Base-by-base conservation (phyloP, 2,888 invertebrate genomes). In the Leptinotarsa rubiginosa region DNA sequence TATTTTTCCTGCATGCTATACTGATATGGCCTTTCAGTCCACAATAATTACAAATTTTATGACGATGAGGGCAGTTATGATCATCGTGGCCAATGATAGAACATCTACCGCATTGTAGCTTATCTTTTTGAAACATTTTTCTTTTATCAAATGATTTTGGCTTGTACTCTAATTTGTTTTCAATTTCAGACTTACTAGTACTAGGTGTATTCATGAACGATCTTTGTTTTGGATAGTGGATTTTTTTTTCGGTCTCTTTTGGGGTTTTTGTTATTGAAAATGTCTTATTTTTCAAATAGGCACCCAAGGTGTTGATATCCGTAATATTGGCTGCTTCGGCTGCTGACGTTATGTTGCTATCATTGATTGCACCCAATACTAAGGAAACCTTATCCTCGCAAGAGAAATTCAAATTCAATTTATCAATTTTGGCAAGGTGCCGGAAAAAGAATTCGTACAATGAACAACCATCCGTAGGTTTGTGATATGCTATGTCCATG, bases 301-400 rank as follows among this genome's bases (percentile, higher is more conserved):
- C 64, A 18, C 49, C 75, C 56, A 79, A 68, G 15, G 50, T 47
- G 62, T 78, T 79, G 4, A 69, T 65, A n/a, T 77, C 66, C 13
- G 10, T 47, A 25, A 78, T 78, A 41, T 68, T 68, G 13, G 78
- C 31, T 2, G 77, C 75, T 73, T 78, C 74, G 7, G 67, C 75
- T 2, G 78, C 78, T 7, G 76, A 68, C 16, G 66, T 75, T 25
- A 78, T 79, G 47, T 62, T 75, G 5, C 65, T 66, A 64, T 78
- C 76, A 41, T 71, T 68, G 22, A 77, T 79, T 3, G 78, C 74
- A 47, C 78, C 77, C n/a, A 77, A 13, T 47, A 79, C 62, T 54
- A 80, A 67, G n/a, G 80, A 78, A 20, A 78, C 70, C 66, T 78
- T 79, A 69, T 78, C 77, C 15, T 62, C 59, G 56, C 77, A 67